Conservation (phyloP, 2,113 vertebrate species). For the Corythaixoides concolor region DNA sequence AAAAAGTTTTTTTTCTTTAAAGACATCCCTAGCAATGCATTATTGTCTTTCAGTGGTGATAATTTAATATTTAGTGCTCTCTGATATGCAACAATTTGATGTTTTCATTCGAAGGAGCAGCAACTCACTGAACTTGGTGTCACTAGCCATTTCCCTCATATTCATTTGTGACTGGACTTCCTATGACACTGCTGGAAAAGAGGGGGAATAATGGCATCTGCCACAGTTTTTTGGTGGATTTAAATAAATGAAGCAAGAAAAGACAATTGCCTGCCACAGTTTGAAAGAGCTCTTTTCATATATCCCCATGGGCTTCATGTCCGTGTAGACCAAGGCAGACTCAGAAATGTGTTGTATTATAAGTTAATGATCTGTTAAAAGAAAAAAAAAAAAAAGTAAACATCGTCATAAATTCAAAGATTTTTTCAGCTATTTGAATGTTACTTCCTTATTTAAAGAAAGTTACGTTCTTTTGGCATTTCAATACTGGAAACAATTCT, state of each 20-base stretch:
- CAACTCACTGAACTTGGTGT: background rate
- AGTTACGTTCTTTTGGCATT: background rate
- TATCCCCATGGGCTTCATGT: background rate
- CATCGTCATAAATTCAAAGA: background rate
- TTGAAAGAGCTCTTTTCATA: background rate
- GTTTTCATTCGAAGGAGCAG: background rate
- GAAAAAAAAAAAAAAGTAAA: background rate
- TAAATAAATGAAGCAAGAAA: background rate
- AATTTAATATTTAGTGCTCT: background rate
- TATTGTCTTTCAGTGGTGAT: background rate
- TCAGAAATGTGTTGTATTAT: background rate
- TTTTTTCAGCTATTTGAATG: background rate
- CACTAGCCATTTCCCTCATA: background rate
- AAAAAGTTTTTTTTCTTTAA: background rate
- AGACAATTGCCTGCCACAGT: background rate
- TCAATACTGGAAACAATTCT: background rate
- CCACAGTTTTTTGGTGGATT: background rate
- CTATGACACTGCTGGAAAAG: background rate
- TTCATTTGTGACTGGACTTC: background rate
- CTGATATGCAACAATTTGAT: background rate
- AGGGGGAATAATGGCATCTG: background rate
- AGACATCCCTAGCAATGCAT: background rate
- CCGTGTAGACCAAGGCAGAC: background rate
- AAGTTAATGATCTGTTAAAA: constrained; percentile 2
- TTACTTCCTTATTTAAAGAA: background rate